Evolutionary conservation across 2,888 invertebrate genomes (phyloP), one percentile per base, ranked within the genome.

Genomic region (Conops quadrifasciatus): DNA sequence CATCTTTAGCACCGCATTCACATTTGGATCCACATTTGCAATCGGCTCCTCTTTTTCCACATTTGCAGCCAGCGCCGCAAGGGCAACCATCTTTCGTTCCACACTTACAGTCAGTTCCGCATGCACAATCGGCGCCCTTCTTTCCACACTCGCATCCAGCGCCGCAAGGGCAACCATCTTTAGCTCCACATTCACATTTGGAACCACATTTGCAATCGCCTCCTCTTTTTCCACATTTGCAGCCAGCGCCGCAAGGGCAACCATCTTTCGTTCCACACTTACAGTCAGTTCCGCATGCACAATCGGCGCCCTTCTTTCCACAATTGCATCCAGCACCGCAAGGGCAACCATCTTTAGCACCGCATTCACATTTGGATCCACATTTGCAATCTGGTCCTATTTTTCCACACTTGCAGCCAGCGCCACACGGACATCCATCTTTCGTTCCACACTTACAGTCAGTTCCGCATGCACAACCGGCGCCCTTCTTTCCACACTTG

Each of bases 21-120:
- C 72, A 56, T 15, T 26, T 64, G 59, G 49, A 63, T 70, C 72
- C 72, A 64, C 72, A 72, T 70, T 62, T 62, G 67, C 72, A 72
- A 58, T 15, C 36, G 24, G 59, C 1, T 9, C 9, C 15, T 30
- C 16, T 1, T 28, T 24, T n/a, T 21, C 28, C 66, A 30, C 66
- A 66, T 36, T 66, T 51, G 21, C 66, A 66, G 2, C 36, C 19
- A 36, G 53, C 9, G 7, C 66, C 66, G n/a, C 66, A 66, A 2
- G 43, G 53, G 15, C 66, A 66, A 36, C 53, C 19, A 16, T 36
- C 36, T 36, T 58, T 24, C 2, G 28, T 58, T 58, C 36, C 56
- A 36, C 66, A 66, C 24, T 51, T 53, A 30, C 66, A 66, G n/a
- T 21, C 15, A 11, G 30, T 19, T 5, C 53, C 66, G 9, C 66